Conservation (phyloP, 2,797 vertebrate genomes). For the Sebastolobus altivelis region DNA sequence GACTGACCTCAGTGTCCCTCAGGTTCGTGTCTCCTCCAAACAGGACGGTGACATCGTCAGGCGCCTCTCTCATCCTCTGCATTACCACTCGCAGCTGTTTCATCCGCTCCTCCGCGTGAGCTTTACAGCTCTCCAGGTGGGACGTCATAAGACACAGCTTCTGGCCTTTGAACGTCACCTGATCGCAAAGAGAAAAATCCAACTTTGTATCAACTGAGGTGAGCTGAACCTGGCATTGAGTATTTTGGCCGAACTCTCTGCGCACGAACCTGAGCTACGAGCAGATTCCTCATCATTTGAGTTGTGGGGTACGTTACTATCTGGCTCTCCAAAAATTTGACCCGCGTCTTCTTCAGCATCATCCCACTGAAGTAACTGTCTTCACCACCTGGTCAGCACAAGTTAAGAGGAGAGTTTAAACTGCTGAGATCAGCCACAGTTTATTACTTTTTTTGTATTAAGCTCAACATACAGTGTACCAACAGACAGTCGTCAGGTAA, state of each 20-base stretch:
- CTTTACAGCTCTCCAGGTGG: slow-evolving; percentile 95
- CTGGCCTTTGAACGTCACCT: slow-evolving; percentile 88
- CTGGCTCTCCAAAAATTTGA: slow-evolving; percentile 90
- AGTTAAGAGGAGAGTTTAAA: not conserved
- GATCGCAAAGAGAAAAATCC: not conserved
- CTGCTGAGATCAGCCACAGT: not conserved
- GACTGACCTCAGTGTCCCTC: slow-evolving; percentile 90
- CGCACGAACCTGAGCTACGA: slow-evolving; percentile 89
- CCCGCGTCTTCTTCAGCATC: slow-evolving; percentile 93
- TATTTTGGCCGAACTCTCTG: not conserved
- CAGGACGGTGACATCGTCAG: slow-evolving; percentile 88
- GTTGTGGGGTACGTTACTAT: slow-evolving; percentile 89
- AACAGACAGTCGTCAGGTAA: not conserved
- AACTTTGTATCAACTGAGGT: fast-evolving
- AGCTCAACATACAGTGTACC: not conserved
- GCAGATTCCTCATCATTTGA: slow-evolving; percentile 95
- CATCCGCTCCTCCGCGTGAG: slow-evolving; percentile 87
- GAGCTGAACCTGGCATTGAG: not conserved
- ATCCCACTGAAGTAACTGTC: slow-evolving; percentile 93
- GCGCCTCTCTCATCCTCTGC: slow-evolving; percentile 85
- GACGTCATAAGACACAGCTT: slow-evolving; percentile 95
- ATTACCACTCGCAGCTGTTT: slow-evolving; percentile 89
- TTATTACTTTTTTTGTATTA: not conserved
- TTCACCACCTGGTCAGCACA: slow-evolving; percentile 82
- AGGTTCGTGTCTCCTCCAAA: slow-evolving; percentile 98